Percentiles rank a stretch among this genome's conserved stretches.
phyloP scores from a whole-genome alignment of 2,113 vertebrate species.

The Alaudala cheleensis region DNA sequence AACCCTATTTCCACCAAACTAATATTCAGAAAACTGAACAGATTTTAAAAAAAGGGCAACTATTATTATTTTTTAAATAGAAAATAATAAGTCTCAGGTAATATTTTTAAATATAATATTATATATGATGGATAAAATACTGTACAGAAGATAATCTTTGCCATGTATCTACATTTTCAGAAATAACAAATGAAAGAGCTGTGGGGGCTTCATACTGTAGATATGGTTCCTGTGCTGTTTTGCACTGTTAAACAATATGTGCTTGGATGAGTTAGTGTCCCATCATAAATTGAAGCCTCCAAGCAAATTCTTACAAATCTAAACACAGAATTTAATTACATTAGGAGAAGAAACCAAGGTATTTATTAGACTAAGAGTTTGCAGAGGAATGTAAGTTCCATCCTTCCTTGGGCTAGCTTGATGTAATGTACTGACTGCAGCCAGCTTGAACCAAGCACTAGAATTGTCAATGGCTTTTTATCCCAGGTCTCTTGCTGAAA shows the following conservation, averaged over 20 bases:
- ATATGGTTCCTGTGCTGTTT: neutral
- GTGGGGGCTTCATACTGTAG: neutral
- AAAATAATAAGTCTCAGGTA: too few relatives aligned
- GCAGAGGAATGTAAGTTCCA: neutral
- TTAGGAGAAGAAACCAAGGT: neutral
- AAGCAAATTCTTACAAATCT: neutral
- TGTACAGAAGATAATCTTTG: neutral
- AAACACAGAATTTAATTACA: neutral
- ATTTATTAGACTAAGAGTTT: neutral
- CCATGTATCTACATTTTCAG: neutral
- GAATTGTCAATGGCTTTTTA: neutral
- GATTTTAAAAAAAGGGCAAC: neutral
- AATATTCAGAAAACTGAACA: neutral
- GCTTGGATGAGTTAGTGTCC: neutral
- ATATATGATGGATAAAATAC: neutral
- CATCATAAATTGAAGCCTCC: neutral
- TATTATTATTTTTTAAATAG: neutral
- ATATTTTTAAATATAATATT: too few relatives aligned
- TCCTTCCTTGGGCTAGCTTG: neutral
- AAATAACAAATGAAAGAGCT: neutral
- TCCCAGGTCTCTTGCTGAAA: neutral
- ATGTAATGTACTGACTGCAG: rapidly evolving
- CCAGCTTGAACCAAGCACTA: neutral
- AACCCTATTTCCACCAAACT: neutral
- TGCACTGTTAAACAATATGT: neutral